These are phyloP conservation scores for Rosalia funebris DNA, from an alignment of 2,888 invertebrate species.

Conservation along the genomic window DNA sequence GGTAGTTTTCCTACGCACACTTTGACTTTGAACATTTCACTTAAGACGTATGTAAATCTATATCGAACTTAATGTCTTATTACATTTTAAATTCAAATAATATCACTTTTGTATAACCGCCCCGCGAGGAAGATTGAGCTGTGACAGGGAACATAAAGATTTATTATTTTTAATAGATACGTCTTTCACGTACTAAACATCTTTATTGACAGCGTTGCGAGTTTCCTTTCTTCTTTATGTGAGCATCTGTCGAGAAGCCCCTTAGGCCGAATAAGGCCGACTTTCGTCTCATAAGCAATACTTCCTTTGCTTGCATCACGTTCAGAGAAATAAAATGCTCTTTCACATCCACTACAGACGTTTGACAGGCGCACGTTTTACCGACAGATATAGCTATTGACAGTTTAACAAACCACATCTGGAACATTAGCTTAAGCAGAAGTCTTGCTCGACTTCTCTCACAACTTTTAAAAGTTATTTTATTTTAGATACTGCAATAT, in stretches of 20 bases:
- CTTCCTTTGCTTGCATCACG: slow-evolving; percentile 11
- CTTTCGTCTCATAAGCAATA: slow-evolving; percentile 12
- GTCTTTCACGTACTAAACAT: slow-evolving; percentile 2
- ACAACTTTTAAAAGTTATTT: too few species aligned
- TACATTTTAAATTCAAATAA: too few species aligned
- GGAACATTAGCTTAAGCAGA: slow-evolving; percentile 5
- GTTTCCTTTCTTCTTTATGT: slow-evolving; percentile 1
- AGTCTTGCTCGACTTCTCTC: background rate
- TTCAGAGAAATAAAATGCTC: slow-evolving; percentile 5
- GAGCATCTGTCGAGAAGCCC: background rate
- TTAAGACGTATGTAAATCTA: too few species aligned
- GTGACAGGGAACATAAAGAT: background rate
- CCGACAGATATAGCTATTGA: slow-evolving; percentile 6
- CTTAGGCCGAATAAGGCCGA: slow-evolving; percentile 2
- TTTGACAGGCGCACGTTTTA: slow-evolving; percentile 3
- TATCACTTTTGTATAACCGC: too few species aligned
- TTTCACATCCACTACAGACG: background rate
- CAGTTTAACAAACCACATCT: slow-evolving; percentile 3
- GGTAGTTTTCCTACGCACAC: too few species aligned
- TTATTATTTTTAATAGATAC: slow-evolving; percentile 6
- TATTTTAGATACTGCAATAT: too few species aligned
- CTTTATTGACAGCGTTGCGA: slow-evolving; percentile 1
- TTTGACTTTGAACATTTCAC: too few species aligned
- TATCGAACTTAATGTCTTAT: too few species aligned
- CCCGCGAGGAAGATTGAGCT: background rate